Evolutionary conservation across 2,113 vertebrate genomes (phyloP), one percentile per base, ranked within the genome.

Genomic region (Rostratula benghalensis): DNA sequence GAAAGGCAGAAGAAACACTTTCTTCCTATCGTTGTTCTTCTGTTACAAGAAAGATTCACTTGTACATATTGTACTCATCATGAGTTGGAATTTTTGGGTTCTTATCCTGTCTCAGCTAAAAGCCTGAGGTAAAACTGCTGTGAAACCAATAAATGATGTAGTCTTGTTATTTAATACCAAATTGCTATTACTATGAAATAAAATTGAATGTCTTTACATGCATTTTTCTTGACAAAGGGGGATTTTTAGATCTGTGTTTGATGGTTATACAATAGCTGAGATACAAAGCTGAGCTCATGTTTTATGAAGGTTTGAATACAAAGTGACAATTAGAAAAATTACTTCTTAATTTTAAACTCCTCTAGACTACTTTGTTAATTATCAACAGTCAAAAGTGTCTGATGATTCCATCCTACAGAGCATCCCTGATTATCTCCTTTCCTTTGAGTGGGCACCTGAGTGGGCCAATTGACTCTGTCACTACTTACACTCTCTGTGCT

Each of bases 311-410:
- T 68, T 87, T 81, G 43, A 74, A 61, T 76, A 41, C 20, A 31
- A 77, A 80, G 37, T 78, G 39, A 59, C 43, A 86, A 89, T 90
- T 90, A 87, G 7, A 60, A 71, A 94, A 95, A 95, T 89, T 81
- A 13, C 69, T 75, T 84, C 46, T 86, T 88, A 92, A 93, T 92
- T 92, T 92, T 75, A 20, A 86, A 82, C 33, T 88, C 80, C 53
- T 96, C 35, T 56, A 90, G 68, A 68, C 39, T 81, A 51, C 43
- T 83, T 82, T 56, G 12, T 56, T 95, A 90, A 93, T 90, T 90
- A 87, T 80, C 56, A 88, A 3, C 60, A 70, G 56, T 74, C 33
- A 86, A 56, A 91, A 88, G 68, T 31, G 27, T 75, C 83, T 80
- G 79, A 63, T 77, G 51, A 83, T 85, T 88, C 37, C 23, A 35